A percentile compares a stretch with the other conserved stretches of the same genome.
phyloP scores from a whole-genome alignment of 2,797 vertebrate species.

The Lacerta agilis region DNA sequence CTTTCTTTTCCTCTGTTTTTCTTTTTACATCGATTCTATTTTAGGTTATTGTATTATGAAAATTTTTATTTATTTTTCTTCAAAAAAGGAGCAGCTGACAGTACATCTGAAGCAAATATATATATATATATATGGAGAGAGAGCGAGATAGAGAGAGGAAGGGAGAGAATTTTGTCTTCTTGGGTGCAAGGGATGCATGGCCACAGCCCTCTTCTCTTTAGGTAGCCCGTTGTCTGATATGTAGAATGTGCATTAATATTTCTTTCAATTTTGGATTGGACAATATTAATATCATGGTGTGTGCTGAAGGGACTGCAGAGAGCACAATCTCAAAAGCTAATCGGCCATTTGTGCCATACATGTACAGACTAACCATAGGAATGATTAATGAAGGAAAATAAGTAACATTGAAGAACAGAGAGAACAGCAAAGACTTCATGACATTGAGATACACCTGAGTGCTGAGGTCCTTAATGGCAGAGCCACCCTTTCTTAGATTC shows the following conservation, averaged over 20 bases:
- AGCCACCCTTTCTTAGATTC: not conserved
- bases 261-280: constrained; percentile 60
- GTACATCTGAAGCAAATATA: no score
- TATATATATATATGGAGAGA: not conserved
- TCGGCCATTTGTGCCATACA: constrained; percentile 12
- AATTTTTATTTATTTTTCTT: no score
- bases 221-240: not conserved
- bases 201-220: not conserved
- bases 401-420: not conserved
- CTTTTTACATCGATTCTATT: no score
- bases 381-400: not conserved
- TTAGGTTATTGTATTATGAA: no score
- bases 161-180: not conserved
- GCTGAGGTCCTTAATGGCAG: not conserved
- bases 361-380: constrained; percentile 23
- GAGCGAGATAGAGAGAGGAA: not conserved
- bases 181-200: not conserved
- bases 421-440: not conserved
- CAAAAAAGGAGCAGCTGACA: no score
- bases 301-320: constrained; percentile 47
- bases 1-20: no score
- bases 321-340: constrained; percentile 43
- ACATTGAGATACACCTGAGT: not conserved
- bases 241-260: not conserved
- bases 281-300: constrained; percentile 51